Evolutionary conservation across 2,113 vertebrate genomes (phyloP).

Genomic region (Forbesichthys agassizii): DNA sequence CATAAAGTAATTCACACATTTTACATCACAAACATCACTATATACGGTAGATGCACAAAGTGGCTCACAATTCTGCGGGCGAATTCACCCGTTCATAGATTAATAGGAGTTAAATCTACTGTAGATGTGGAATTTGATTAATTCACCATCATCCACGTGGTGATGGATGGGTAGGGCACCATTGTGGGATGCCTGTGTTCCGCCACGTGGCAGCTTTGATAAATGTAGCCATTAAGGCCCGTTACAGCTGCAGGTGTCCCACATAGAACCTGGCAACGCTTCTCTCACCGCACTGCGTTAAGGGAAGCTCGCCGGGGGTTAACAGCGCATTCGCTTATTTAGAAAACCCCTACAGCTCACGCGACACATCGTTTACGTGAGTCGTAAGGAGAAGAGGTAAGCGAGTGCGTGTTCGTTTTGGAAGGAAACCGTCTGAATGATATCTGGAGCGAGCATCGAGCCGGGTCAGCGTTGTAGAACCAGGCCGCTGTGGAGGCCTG

Average conservation of each 20-base stretch:
- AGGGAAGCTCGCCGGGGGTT: constrained; percentile 22
- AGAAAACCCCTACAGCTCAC: not conserved
- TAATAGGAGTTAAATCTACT: constrained; percentile 61
- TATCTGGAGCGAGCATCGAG: constrained; percentile 30
- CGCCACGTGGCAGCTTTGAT: constrained; percentile 69
- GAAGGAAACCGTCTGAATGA: constrained; percentile 11
- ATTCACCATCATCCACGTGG: constrained; percentile 61
- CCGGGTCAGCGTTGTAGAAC: constrained; percentile 42
- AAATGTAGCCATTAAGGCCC: constrained; percentile 71
- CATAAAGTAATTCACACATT: too few species aligned
- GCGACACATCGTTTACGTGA: constrained; percentile 5
- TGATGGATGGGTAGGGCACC: constrained; percentile 59
- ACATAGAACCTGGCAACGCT: constrained; percentile 57
- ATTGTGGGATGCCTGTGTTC: constrained; percentile 54
- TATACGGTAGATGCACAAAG: not conserved
- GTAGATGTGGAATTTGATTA: constrained; percentile 49
- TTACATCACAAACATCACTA: not conserved
- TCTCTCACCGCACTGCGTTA: constrained; percentile 25
- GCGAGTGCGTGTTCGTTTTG: constrained; percentile 27
- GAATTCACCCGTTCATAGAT: constrained; percentile 15
- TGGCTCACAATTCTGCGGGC: not conserved
- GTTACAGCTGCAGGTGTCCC: constrained; percentile 56
- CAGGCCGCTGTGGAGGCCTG: constrained; percentile 17
- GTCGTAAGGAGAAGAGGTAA: constrained; percentile 8
- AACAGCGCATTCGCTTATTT: constrained; percentile 14